phyloP scores from a whole-genome alignment of 2,113 vertebrate species.

The Oriolus oriolus region DNA sequence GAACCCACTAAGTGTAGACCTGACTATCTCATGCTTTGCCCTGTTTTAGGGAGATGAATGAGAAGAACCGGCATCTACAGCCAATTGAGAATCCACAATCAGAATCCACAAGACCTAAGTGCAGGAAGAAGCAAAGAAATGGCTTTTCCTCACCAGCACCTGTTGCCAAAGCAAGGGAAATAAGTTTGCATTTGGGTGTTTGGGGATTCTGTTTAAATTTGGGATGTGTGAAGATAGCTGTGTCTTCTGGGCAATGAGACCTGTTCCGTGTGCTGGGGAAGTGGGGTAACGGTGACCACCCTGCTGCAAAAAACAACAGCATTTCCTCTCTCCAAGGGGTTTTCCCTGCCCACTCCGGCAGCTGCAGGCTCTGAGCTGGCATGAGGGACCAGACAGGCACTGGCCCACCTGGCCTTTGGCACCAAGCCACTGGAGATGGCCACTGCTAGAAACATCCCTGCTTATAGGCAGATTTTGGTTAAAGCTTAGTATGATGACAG shows the following conservation, averaged over 20 bases:
- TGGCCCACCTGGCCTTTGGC: not conserved
- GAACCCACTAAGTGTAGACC: not conserved
- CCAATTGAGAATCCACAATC: not conserved
- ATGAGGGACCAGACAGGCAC: accelerated
- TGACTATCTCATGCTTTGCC: not conserved
- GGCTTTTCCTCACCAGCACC: not conserved
- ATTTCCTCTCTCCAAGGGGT: not conserved
- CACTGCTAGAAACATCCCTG: not conserved
- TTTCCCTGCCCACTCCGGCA: not conserved
- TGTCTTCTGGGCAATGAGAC: no score
- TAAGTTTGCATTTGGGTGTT: not conserved
- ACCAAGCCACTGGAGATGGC: not conserved
- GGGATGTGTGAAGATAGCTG: not conserved
- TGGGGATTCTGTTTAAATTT: not conserved
- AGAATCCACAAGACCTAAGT: no score
- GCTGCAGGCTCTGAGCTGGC: no score
- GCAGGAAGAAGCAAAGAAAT: not conserved
- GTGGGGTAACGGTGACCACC: not conserved
- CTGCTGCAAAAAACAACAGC: not conserved
- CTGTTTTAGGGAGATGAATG: not conserved
- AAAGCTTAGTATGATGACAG: not conserved
- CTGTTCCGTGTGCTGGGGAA: not conserved
- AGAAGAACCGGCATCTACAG: not conserved
- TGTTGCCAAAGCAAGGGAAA: not conserved
- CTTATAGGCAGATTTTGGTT: not conserved